Evolutionary conservation across 2,888 invertebrate species (phyloP), one percentile per base, ranked within the genome.

Genomic region (Antheraea yamamai): DNA sequence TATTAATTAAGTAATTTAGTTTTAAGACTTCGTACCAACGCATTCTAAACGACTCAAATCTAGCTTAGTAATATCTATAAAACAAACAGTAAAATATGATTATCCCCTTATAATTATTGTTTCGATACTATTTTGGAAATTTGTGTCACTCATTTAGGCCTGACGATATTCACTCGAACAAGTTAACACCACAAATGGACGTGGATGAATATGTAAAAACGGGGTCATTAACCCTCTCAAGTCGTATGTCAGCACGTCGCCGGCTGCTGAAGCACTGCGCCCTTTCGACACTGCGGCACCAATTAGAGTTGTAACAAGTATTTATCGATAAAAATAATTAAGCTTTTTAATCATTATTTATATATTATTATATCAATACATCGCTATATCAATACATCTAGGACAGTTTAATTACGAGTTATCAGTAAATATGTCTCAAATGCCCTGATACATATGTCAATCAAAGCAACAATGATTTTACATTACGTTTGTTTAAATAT

Each of bases 261-360:
- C 84, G 84, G 79, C 81, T 89, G 88, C 89, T 90, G 88, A 90
- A 92, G 90, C 87, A 89, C 91, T 90, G 91, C 92, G 91, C 92
- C 92, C 93, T 93, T 91, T 92, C 93, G 92, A 92, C 92, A 92
- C 88, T 91, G 92, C 90, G 90, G 91, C 90, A 90, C 87, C 89
- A 79, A 76, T 30, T 85, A 92, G 92, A 81, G 89, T 83, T 83
- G 92, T 75, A 74, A 26, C 72, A 75, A 68, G 72, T 75, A 68
- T 74, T 77, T 81, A 81, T 85, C 85, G 86, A 87, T 81, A 78
- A 77, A 76, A 76, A 26, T 61, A 47, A 70, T 39, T 30, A 66
- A 23, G 14, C 8, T 64, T 64, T 64, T 58, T 20, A 55, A 20
- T 55, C 16, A 20, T 20, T 20, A 16, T 18, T 1, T 55, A 20